These are phyloP conservation scores for Tenebrio molitor DNA, from an alignment of 1,140 invertebrate genomes.

Conservation along the genomic window DNA sequence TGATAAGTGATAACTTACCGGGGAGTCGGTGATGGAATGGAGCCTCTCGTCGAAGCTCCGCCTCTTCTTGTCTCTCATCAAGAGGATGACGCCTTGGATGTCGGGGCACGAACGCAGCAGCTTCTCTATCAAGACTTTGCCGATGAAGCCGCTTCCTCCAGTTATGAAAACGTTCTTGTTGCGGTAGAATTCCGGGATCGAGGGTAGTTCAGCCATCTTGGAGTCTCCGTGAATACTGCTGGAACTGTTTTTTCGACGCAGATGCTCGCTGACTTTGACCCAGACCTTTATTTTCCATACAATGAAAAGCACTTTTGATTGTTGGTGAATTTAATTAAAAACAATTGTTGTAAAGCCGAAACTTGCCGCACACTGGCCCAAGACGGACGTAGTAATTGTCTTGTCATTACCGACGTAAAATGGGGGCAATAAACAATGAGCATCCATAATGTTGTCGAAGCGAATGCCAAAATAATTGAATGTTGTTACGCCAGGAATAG, in stretches of 20 bases:
- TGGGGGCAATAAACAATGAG: no score
- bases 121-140: constrained; percentile 79
- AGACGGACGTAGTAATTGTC: no score
- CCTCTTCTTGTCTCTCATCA: constrained; percentile 77
- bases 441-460: no score
- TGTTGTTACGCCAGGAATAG: no score
- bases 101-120: constrained; percentile 77
- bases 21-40: constrained; percentile 67
- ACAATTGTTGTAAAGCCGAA: no score
- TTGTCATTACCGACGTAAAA: no score
- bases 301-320: no score
- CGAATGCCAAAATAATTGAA: no score
- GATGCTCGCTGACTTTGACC: no score
- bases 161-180: constrained; percentile 56
- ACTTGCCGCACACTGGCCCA: no score
- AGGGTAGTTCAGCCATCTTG: background rate
- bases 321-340: no score
- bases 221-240: background rate
- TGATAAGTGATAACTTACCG: constrained; percentile 66
- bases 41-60: constrained; percentile 70
- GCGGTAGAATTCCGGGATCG: constrained; percentile 43
- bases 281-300: no score
- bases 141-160: constrained; percentile 57
- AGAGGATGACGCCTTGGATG: constrained; percentile 74
- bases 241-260: background rate